Conservation (phyloP, 2,113 vertebrate genomes). For the Hypomesus transpacificus region DNA sequence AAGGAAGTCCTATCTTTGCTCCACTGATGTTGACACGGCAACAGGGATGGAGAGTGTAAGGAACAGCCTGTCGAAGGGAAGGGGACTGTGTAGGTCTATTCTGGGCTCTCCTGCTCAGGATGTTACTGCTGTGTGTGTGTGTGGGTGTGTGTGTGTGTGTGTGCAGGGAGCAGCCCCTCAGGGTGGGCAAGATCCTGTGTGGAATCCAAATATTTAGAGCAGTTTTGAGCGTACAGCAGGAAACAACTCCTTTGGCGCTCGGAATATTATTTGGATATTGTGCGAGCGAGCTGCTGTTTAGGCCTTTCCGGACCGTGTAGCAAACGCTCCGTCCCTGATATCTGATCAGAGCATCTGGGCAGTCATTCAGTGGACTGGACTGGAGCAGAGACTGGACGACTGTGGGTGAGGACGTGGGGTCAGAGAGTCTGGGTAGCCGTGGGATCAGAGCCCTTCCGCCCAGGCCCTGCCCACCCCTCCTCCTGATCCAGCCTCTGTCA, state of each 20-base stretch:
- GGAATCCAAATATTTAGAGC: constrained; percentile 31
- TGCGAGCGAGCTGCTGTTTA: background rate
- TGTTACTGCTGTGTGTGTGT: constrained; percentile 25
- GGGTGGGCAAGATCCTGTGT: constrained; percentile 8
- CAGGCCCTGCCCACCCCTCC: too few relatives aligned
- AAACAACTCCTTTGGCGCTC: constrained; percentile 6
- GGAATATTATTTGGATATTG: background rate
- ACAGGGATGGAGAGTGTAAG: constrained; percentile 17
- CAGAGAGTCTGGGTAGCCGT: too few relatives aligned
- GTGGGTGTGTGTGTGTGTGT: constrained; percentile 16
- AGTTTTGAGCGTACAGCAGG: constrained; percentile 19
- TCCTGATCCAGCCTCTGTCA: too few relatives aligned
- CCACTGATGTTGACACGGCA: constrained; percentile 21
- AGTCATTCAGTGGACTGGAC: too few relatives aligned
- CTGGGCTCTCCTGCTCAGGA: constrained; percentile 17
- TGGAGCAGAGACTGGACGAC: too few relatives aligned
- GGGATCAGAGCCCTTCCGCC: too few relatives aligned
- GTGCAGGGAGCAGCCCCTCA: constrained; percentile 18
- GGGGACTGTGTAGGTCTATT: constrained; percentile 16
- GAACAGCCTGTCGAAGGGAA: constrained; percentile 15
- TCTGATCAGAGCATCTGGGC: too few relatives aligned
- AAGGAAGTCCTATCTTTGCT: constrained; percentile 30
- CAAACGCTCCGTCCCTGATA: too few relatives aligned
- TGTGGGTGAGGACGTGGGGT: too few relatives aligned
- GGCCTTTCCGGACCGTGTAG: too few relatives aligned